These are phyloP conservation scores for Melitaea cinxia DNA, from an alignment of 1,140 invertebrate genomes.

Conservation along the genomic window DNA sequence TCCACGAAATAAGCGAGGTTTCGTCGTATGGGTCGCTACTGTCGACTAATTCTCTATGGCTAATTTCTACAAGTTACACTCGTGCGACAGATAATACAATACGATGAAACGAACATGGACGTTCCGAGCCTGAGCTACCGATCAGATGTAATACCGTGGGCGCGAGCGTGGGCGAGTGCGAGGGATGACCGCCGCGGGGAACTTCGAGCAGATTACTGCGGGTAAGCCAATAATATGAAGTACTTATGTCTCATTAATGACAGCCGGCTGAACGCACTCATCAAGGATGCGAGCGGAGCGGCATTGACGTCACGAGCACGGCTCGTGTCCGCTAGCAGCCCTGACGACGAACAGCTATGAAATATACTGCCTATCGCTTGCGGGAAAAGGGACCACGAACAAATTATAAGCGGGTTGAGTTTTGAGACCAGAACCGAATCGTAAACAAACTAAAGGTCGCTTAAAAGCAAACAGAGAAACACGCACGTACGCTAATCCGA, in stretches of 20 bases:
- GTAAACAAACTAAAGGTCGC: too few species aligned
- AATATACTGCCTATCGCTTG: too few species aligned
- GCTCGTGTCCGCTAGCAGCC: background rate
- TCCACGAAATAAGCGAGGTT: background rate
- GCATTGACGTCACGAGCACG: background rate
- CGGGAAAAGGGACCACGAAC: too few species aligned
- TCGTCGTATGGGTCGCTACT: background rate
- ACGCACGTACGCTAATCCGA: too few species aligned
- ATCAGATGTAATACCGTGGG: background rate
- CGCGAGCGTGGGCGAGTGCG: slow-evolving; percentile 6
- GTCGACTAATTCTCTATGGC: too few species aligned
- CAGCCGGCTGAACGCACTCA: background rate
- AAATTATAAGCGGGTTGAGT: too few species aligned
- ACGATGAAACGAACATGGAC: too few species aligned
- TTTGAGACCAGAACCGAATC: too few species aligned
- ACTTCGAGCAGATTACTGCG: slow-evolving; percentile 20
- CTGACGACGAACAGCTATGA: background rate
- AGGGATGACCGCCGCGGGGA: slow-evolving; percentile 8
- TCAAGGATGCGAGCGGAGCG: slow-evolving; percentile 13
- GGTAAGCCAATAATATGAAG: slow-evolving; percentile 26
- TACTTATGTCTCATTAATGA: slow-evolving; percentile 14
- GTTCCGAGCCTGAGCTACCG: too few species aligned
- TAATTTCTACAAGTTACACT: too few species aligned
- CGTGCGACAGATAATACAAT: too few species aligned
- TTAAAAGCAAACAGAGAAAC: too few species aligned